Conservation (phyloP, 2,797 vertebrate genomes). For the Coracias cyanogaster region DNA sequence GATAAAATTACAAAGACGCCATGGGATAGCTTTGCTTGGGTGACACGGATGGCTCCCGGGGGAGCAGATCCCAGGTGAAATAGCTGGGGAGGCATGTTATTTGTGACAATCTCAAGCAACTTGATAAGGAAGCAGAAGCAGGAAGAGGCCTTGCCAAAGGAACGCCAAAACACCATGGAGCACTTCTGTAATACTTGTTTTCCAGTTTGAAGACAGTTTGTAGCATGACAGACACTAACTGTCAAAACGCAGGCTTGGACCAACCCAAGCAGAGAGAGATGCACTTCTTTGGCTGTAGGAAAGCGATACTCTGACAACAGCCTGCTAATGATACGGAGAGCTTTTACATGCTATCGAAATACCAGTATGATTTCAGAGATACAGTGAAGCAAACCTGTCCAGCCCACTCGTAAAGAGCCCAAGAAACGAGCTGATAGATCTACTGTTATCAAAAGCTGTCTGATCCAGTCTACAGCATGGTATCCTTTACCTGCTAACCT, state of each 20-base stretch:
- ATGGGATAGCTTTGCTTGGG: neutral
- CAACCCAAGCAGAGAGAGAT: neutral
- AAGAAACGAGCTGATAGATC: neutral
- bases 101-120: neutral
- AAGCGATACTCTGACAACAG: neutral
- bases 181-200: neutral
- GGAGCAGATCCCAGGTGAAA: neutral
- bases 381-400: neutral
- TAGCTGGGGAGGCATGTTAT: neutral
- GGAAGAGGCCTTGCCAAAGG: neutral
- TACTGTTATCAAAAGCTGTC: neutral
- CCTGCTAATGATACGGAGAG: neutral
- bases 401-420: neutral
- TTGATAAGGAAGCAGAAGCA: neutral
- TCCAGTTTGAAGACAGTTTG: neutral
- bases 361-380: neutral
- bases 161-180: neutral
- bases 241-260: neutral
- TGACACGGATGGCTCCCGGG: neutral
- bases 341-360: neutral
- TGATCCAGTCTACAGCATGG: neutral
- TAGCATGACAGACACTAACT: neutral
- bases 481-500: constrained; percentile 17
- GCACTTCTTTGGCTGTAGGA: neutral
- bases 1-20: neutral